Conservation (phyloP, 2,113 vertebrate genomes). For the Arenaria interpres region DNA sequence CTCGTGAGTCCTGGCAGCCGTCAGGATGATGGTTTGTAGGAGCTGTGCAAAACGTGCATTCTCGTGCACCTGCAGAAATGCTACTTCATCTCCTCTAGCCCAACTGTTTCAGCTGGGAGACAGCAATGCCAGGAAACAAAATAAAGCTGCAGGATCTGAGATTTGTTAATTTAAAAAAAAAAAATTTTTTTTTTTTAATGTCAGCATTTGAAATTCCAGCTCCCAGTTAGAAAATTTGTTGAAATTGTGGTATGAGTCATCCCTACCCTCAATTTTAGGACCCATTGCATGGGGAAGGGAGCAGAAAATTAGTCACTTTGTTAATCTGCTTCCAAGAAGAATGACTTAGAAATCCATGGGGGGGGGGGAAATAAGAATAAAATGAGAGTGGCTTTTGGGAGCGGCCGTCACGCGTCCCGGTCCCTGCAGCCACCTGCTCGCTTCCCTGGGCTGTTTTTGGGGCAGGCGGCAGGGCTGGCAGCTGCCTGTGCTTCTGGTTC, state of each 20-base stretch:
- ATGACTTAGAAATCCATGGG: not conserved
- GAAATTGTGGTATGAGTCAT: conserved; percentile 13
- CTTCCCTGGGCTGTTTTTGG: not conserved
- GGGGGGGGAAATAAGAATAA: not conserved
- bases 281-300: not conserved
- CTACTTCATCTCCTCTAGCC: not conserved
- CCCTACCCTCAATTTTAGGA: not conserved
- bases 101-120: not conserved
- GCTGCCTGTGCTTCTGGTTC: not conserved
- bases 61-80: not conserved
- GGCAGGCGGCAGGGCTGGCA: not conserved
- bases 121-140: not conserved
- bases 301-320: conserved; percentile 23
- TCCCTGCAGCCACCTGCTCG: not conserved
- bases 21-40: not conserved
- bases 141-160: not conserved
- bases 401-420: rapidly evolving
- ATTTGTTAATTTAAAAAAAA: not conserved
- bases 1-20: not conserved
- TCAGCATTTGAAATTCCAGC: not conserved
- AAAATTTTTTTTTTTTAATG: not conserved
- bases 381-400: not conserved
- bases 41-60: not conserved
- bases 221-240: not conserved
- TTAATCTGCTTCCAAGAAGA: not conserved